phyloP scores from a whole-genome alignment of 2,797 vertebrate genomes.

The Acrossocheilus fasciatus region DNA sequence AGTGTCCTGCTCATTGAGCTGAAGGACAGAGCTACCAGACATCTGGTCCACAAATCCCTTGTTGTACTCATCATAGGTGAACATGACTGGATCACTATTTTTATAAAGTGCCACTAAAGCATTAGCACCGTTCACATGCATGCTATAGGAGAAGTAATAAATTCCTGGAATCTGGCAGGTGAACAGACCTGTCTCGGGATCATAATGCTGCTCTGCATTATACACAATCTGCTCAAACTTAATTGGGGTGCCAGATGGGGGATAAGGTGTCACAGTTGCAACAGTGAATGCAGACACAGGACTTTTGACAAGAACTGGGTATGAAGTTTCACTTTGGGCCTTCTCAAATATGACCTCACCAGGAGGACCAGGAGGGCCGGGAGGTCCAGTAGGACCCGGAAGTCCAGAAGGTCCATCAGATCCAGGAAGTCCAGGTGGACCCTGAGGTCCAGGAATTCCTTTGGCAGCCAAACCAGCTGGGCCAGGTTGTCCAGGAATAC shows the following conservation, averaged over 20 bases:
- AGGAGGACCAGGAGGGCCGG: conserved; percentile 91
- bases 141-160: conserved; percentile 95
- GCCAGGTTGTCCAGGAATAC: conserved; percentile 89
- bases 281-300: conserved; percentile 95
- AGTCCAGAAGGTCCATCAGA: conserved; percentile 84
- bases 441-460: conserved; percentile 87
- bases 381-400: conserved; percentile 84
- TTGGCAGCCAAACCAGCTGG: conserved; percentile 88
- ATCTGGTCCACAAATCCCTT: conserved; percentile 98
- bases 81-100: conserved; percentile 93
- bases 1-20: conserved; percentile 93
- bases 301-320: conserved; percentile 76
- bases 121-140: conserved; percentile 95
- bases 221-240: conserved; percentile 95
- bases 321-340: conserved; percentile 72
- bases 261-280: conserved; percentile 90
- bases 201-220: conserved; percentile 96
- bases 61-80: conserved; percentile 96
- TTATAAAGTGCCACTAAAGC: conserved; percentile 97
- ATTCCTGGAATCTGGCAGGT: conserved; percentile 94
- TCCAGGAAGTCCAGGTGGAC: conserved; percentile 88
- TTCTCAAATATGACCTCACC: conserved; percentile 86
- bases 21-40: conserved; percentile 91
- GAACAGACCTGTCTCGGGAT: conserved; percentile 93
- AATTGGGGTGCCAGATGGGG: conserved; percentile 87